These are phyloP conservation scores for Percopsis transmontana DNA, from an alignment of 2,113 vertebrate genomes.

Conservation along the genomic window DNA sequence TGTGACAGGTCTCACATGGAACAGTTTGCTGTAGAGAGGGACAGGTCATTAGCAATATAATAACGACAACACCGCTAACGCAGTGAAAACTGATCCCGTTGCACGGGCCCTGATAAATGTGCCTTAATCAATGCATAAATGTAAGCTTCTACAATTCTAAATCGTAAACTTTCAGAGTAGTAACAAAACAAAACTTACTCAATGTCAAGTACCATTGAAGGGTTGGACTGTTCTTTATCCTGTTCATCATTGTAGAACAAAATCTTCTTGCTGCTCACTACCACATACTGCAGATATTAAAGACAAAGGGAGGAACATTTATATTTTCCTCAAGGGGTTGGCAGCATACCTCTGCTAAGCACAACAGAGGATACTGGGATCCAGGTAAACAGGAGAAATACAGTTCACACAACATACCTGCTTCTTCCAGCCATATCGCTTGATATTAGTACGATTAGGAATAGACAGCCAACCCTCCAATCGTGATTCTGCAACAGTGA, in stretches of 20 bases:
- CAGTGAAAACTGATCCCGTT: not conserved
- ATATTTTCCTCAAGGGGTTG: not conserved
- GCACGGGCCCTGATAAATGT: not conserved
- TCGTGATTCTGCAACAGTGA: conserved; percentile 87
- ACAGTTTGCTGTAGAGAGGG: conserved; percentile 86
- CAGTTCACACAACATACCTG: conserved; percentile 80
- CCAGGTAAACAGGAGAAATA: not conserved
- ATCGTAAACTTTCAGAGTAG: not conserved
- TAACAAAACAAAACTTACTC: conserved; percentile 84
- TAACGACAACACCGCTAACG: not conserved
- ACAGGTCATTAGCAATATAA: conserved; percentile 1
- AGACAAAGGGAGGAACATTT: conserved; percentile 25
- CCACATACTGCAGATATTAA: conserved; percentile 87
- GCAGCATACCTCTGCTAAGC: conserved; percentile 6
- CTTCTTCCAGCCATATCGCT: conserved; percentile 97
- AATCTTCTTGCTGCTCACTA: conserved; percentile 99
- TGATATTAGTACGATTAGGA: conserved; percentile 96
- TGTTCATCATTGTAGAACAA: conserved; percentile 98
- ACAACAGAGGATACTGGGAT: not conserved
- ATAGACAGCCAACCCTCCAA: conserved; percentile 98
- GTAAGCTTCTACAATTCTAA: not conserved
- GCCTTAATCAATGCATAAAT: not conserved
- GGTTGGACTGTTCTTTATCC: conserved; percentile 96
- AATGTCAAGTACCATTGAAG: conserved; percentile 98
- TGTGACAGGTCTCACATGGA: conserved; percentile 97